Base-by-base conservation (phyloP, 1,140 invertebrate species). In the Lutraria rhynchaena region DNA sequence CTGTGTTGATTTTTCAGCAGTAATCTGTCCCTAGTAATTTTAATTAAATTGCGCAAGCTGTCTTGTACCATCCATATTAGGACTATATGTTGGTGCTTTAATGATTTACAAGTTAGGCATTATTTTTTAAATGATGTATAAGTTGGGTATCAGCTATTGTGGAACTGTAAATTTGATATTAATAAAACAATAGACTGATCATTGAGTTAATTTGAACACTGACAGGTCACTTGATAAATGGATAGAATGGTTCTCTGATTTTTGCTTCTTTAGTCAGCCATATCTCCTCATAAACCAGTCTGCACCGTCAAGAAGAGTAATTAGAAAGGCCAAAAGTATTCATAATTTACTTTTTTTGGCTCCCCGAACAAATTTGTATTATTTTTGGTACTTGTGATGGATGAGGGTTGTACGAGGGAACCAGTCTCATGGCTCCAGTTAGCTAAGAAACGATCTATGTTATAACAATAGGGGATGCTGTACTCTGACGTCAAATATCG, bases 281-380 rank as follows among this genome's bases (percentile, higher is more conserved):
- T 22, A 46, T 41, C 5, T 46, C 44, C 37, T 49, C 63, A 67
- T 67, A 67, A 67, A 67, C 63, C 37, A 67, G 63, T 67, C 63
- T 67, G 24, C 49, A 27, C 27, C 44, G n/a, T 1, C 63, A 67
- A 29, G 22, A 41, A 35, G 22, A 31, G 63, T 51, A 67, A 67
- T 67, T 67, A 67, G 37, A 49, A 67, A 46, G 37, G 63, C 63
- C 63, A 67, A 41, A 49, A 67, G 63, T 67, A 67, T 67, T 67
- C 63, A 67, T 67, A 67, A 67, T 67, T 67, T 49, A 67, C 13
- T 49, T 19, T 67, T 67, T 67, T 46, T 65, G 41, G 51, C 41
- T 41, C 33, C 63, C 63, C 41, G 44, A 41, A 67, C 63, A 46
- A 67, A 67, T 67, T 67, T 67, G 41, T 22, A 46, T 46, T 67